Percentiles rank a stretch among this genome's conserved stretches.
Evolutionary conservation across 2,888 invertebrate species (phyloP).

Genomic region (Ommatoiulus sabulosus): DNA sequence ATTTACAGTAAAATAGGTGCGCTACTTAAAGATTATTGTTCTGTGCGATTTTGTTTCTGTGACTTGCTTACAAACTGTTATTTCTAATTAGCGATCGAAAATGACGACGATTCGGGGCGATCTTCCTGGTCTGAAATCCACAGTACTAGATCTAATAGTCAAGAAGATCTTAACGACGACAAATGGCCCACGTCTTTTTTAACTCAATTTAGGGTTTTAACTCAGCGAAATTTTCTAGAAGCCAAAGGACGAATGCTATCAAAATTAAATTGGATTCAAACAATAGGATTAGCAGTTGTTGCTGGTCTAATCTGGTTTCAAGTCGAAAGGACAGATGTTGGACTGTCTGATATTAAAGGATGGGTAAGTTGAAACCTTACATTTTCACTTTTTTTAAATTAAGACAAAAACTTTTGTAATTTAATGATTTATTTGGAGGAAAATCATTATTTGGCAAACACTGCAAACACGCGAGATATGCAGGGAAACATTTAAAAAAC

Average conservation of each 20-base stretch:
- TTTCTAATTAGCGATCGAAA: slow-evolving; percentile 63
- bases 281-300: slow-evolving; percentile 77
- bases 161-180: slow-evolving; percentile 67
- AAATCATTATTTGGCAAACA: neutral
- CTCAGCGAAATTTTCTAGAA: slow-evolving; percentile 81
- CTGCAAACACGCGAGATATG: neutral
- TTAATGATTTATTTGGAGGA: neutral
- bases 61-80: neutral
- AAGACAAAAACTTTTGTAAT: neutral
- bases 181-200: slow-evolving; percentile 82
- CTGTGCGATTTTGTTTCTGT: neutral
- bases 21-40: neutral
- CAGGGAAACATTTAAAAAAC: neutral
- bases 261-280: slow-evolving; percentile 82
- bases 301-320: slow-evolving; percentile 84
- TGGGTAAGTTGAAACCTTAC: slow-evolving; percentile 68
- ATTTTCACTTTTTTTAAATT: slow-evolving; percentile 19
- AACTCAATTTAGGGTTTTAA: slow-evolving; percentile 80
- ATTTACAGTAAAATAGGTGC: slow-evolving; percentile 62
- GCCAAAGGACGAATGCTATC: slow-evolving; percentile 81
- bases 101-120: slow-evolving; percentile 73
- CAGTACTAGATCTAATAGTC: slow-evolving; percentile 69
- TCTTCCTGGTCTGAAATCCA: slow-evolving; percentile 78
- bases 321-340: slow-evolving; percentile 79
- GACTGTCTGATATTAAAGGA: slow-evolving; percentile 81